Percentiles rank a stretch among this genome's conserved stretches.
Evolutionary conservation across 2,113 vertebrate genomes (phyloP).

Genomic region (Girardinichthys multiradiatus): DNA sequence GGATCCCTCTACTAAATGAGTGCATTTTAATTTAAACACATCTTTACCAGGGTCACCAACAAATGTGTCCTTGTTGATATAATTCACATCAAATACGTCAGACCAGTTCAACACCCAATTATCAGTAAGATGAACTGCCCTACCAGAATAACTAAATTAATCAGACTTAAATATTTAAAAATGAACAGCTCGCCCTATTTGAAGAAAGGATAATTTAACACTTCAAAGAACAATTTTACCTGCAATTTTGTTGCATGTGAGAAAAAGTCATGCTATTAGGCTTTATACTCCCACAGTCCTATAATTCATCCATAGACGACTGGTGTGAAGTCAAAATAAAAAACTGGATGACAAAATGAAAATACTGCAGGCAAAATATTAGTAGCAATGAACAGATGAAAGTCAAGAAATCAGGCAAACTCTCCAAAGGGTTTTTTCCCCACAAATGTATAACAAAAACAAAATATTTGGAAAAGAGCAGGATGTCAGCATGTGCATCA

Average conservation of each 20-base stretch:
- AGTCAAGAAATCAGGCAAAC: conserved; percentile 41
- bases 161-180: too few relatives aligned
- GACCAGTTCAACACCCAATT: too few relatives aligned
- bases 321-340: conserved; percentile 4
- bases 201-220: too few relatives aligned
- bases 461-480: background rate
- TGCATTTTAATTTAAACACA: too few relatives aligned
- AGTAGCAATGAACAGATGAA: conserved; percentile 49
- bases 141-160: too few relatives aligned
- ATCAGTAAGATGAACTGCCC: too few relatives aligned
- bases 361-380: conserved; percentile 40
- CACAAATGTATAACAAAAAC: too few relatives aligned
- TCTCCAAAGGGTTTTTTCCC: conserved; percentile 12
- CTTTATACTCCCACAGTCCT: background rate
- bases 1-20: too few relatives aligned
- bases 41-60: too few relatives aligned
- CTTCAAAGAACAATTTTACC: background rate
- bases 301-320: background rate
- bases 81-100: too few relatives aligned
- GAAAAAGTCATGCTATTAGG: background rate
- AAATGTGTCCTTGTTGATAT: too few relatives aligned
- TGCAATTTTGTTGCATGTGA: background rate
- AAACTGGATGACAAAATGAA: background rate
- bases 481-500: background rate
- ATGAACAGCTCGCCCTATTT: too few relatives aligned